Evolutionary conservation across 2,797 vertebrate genomes (phyloP), one percentile per base, ranked within the genome.

Genomic region (Gallinago stenura): DNA sequence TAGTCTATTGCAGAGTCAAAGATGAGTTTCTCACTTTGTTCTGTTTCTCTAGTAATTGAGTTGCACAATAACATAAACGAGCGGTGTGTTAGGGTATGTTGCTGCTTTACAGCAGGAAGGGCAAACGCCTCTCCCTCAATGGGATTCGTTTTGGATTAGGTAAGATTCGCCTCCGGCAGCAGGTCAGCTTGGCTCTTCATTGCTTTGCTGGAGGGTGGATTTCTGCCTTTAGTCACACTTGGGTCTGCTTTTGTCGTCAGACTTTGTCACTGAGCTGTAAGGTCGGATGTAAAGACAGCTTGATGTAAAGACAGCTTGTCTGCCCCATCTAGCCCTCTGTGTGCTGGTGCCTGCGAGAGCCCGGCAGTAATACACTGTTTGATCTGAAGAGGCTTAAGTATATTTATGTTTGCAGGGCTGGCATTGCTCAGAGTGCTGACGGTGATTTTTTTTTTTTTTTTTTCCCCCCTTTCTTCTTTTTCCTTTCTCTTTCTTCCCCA

Each of bases 1-100:
- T 1, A 26, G 8, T 8, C 17, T n/a, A 1, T 71, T 78, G 54
- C 4, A 2, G 48, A 84, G 54, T 15, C 57, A 37, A 1, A 39
- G 13, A 2, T 0, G 0, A 37, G 10, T 45, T 88, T 58, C 64
- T 70, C 3, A 3, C 2, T 4, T 71, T 7, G 14, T 30, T 45
- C 6, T 16, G 0, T 73, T 75, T 62, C 62, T 91, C 43, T 12
- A 19, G 51, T 43, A 24, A 46, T 37, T 25, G 20, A 4, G 21
- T 88, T 90, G 54, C 84, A 50, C 77, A 37, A 15, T 3, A 31
- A 1, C 24, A 1, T 1, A 22, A 53, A 5, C 3, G 21, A 45
- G 50, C 2, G 6, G 4, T n/a, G 26, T 31, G 15, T 71, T 76
- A 69, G 41, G 37, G 4, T 53, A 22, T 12, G 39, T 58, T 43